A percentile compares a stretch with the other conserved stretches of the same genome.
These are phyloP conservation scores for Arge pagana DNA, from an alignment of 2,888 invertebrate species.

Conservation along the genomic window DNA sequence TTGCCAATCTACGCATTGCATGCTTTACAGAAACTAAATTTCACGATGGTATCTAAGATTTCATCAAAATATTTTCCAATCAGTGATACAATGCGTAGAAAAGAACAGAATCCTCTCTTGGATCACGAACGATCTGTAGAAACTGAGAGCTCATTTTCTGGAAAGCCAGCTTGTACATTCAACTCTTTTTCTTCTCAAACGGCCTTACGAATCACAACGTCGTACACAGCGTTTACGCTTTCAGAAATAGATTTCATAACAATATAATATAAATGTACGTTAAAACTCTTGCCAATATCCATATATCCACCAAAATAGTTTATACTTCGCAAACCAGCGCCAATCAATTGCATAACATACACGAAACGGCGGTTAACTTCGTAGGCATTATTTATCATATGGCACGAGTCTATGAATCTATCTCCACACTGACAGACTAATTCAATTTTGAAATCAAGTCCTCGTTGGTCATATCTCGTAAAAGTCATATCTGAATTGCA, in stretches of 20 bases:
- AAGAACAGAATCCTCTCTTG: too few species aligned
- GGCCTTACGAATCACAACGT: conserved; percentile 26
- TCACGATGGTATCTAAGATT: too few species aligned
- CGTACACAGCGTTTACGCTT: background rate
- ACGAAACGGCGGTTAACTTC: conserved; percentile 34
- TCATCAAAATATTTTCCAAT: too few species aligned
- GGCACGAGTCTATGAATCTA: conserved; percentile 30
- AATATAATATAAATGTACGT: conserved; percentile 9
- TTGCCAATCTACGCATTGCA: too few species aligned
- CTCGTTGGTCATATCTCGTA: too few species aligned
- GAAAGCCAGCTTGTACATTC: conserved; percentile 12
- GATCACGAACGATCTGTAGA: too few species aligned
- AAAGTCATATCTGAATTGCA: too few species aligned
- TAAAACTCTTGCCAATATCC: conserved; percentile 28
- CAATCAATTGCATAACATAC: conserved; percentile 30
- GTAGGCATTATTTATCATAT: conserved; percentile 27
- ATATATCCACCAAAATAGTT: conserved; percentile 29
- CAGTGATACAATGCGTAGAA: too few species aligned
- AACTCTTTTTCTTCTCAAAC: conserved; percentile 26
- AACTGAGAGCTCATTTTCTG: conserved; percentile 25
- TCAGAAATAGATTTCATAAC: conserved; percentile 3
- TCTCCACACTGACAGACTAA: conserved; percentile 30
- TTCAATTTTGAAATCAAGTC: conserved; percentile 30
- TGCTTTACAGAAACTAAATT: conserved; percentile 16
- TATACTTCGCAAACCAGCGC: conserved; percentile 28